These are phyloP conservation scores for Spinibarbus caldwelli DNA, from an alignment of 2,797 vertebrate species.

Conservation along the genomic window DNA sequence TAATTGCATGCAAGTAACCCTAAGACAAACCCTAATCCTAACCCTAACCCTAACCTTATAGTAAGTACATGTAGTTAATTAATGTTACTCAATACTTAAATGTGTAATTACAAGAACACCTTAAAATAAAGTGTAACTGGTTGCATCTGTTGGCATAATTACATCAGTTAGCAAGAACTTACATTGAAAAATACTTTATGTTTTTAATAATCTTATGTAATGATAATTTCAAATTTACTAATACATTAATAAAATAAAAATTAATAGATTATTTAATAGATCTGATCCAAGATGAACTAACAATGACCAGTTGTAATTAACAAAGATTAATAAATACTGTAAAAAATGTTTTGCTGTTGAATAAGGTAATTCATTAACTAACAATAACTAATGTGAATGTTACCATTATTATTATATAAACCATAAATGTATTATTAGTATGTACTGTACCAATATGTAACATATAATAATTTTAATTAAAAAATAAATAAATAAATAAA, in stretches of 20 bases:
- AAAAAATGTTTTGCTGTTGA: not conserved
- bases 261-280: not conserved
- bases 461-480: not conserved
- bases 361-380: not conserved
- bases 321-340: not conserved
- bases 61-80: no score
- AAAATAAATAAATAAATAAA: not conserved
- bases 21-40: no score
- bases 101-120: no score
- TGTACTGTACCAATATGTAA: not conserved
- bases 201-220: not conserved
- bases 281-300: not conserved
- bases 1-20: no score
- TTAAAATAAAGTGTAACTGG: no score
- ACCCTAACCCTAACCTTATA: no score
- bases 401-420: not conserved
- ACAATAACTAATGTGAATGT: not conserved
- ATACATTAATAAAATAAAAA: not conserved
- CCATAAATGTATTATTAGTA: not conserved
- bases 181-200: not conserved
- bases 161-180: not conserved
- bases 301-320: not conserved
- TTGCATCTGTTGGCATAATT: not conserved
- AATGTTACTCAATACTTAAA: no score
- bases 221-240: not conserved